Base-by-base conservation (phyloP, 2,888 invertebrate species). In the Andrena fulva region DNA sequence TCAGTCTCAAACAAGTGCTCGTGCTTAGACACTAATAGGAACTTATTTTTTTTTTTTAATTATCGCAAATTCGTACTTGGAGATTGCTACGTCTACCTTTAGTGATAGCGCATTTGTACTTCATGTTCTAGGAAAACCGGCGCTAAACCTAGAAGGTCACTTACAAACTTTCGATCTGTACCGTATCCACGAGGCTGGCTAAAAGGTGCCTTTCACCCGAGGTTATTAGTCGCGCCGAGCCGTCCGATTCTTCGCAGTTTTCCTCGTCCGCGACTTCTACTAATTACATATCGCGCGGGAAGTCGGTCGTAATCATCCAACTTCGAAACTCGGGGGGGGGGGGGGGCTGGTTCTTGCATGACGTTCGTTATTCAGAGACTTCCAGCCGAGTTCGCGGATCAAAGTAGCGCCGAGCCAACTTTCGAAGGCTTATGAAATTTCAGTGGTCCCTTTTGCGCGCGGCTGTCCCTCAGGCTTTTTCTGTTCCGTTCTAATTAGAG, bases 401-500 rank as follows among this genome's bases (percentile, higher is more conserved):
- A 86, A 87, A 87, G 84, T 85, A 79, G 42, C 76, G 35, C 71
- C 71, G 66, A 50, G 71, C 64, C 62, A 84, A 85, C 80, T 84
- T 87, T 84, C 69, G 78, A 78, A 80, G 78, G 85, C 80, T 80
- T 70, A 80, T 74, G 74, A 85, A 83, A 81, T 85, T 82, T 70
- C 75, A 62, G 56, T 63, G 16, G 48, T 31, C 59, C 54, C 69
- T 68, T 72, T 84, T 62, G 73, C 56, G 42, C 12, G 62, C 29
- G 68, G 66, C 69, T 64, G 59, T 74, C 60, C 74, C 68, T 35
- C 42, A 33, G 48, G 42, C 31, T 66, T 79, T 72, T 42, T 66
- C 29, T 27, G 35, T 10, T 77, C 60, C 62, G 54, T 48, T 63
- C 63, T 63, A 80, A 80, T 78, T 78, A 80, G 67, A 50, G 48